Evolutionary conservation across 1,140 invertebrate genomes (phyloP).

Genomic region (Aphelinus certus): DNA sequence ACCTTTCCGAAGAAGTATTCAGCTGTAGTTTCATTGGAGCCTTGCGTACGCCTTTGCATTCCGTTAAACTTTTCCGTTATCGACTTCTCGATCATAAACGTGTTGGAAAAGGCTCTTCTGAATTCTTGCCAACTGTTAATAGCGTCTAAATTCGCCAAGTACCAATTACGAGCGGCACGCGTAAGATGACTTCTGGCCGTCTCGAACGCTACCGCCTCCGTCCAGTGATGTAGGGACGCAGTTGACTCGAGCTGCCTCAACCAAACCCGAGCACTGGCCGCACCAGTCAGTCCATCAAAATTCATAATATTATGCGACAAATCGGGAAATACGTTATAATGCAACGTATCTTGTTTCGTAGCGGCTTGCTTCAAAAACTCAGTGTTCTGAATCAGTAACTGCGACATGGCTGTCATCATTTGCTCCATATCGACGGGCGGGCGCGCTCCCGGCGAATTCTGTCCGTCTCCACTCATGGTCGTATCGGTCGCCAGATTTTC

Average conservation of each 20-base stretch:
- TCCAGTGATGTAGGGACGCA: slow-evolving; percentile 22
- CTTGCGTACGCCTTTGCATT: slow-evolving; percentile 23
- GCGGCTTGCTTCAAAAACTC: too few relatives aligned
- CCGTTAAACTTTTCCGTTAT: slow-evolving; percentile 28
- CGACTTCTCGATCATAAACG: slow-evolving; percentile 20
- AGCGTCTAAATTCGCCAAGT: slow-evolving; percentile 22
- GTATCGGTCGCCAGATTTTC: too few relatives aligned
- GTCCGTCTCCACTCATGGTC: too few relatives aligned
- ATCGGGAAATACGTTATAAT: slow-evolving; percentile 34
- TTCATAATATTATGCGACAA: slow-evolving; percentile 31
- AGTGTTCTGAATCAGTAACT: too few relatives aligned
- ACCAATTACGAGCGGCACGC: slow-evolving; percentile 37
- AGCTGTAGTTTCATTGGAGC: slow-evolving; percentile 8
- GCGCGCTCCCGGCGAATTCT: too few relatives aligned
- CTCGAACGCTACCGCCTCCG: slow-evolving; percentile 31
- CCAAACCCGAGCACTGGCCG: slow-evolving; percentile 25
- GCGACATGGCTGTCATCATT: too few relatives aligned
- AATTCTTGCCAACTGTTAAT: slow-evolving; percentile 34
- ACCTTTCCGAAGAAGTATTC: slow-evolving; percentile 38
- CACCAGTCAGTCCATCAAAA: slow-evolving; percentile 26
- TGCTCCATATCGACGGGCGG: too few relatives aligned
- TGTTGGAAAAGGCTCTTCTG: slow-evolving; percentile 11
- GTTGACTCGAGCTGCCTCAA: slow-evolving; percentile 37
- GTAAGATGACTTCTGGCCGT: slow-evolving; percentile 29
- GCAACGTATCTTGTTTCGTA: not conserved